phyloP scores from a whole-genome alignment of 1,140 invertebrate species.

The Neodiprion fabricii region DNA sequence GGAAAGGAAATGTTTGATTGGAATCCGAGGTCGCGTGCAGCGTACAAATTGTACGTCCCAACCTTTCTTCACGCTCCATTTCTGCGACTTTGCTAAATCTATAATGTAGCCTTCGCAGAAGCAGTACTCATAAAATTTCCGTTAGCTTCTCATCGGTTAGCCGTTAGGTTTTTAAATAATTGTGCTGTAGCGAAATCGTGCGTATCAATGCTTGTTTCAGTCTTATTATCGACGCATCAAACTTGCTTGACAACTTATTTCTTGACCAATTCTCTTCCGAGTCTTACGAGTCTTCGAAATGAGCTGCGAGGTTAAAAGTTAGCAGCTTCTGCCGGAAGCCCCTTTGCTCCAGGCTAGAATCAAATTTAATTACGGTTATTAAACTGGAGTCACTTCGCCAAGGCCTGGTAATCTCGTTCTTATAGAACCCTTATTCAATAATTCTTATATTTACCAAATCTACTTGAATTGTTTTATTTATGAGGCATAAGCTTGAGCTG shows the following conservation, averaged over 20 bases:
- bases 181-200: too few relatives aligned
- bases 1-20: neutral
- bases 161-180: too few relatives aligned
- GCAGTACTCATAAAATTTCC: too few relatives aligned
- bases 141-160: too few relatives aligned
- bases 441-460: neutral
- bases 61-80: too few relatives aligned
- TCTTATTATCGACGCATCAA: too few relatives aligned
- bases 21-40: neutral
- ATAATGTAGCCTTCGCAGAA: too few relatives aligned
- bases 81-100: too few relatives aligned
- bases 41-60: neutral
- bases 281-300: neutral
- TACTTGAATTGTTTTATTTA: neutral
- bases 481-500: neutral
- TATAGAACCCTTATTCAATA: neutral
- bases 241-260: neutral
- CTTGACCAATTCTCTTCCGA: neutral
- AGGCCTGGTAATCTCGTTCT: neutral
- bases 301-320: neutral
- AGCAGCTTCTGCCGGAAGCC: neutral
- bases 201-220: too few relatives aligned
- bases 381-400: neutral
- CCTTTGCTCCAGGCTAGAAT: neutral
- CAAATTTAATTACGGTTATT: conserved; percentile 8